phyloP scores from a whole-genome alignment of 2,113 vertebrate genomes.

The Gallinago undulata region DNA sequence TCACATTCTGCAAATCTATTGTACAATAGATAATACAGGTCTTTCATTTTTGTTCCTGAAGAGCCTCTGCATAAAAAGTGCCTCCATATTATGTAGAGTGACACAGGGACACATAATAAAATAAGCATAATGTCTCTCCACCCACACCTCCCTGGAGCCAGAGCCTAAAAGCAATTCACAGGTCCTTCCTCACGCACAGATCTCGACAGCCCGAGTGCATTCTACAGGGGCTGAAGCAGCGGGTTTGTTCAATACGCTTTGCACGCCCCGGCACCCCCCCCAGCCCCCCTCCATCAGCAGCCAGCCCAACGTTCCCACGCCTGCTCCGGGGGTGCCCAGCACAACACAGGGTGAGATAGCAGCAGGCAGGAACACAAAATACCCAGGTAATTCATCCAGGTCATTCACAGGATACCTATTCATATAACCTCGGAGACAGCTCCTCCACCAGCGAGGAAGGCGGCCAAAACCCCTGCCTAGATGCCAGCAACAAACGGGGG shows the following conservation, averaged over 20 bases:
- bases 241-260: rapidly evolving
- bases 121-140: neutral
- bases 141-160: constrained; percentile 3
- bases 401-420: neutral
- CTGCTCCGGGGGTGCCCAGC: neutral
- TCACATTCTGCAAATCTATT: neutral
- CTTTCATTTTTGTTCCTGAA: neutral
- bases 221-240: neutral
- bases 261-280: neutral
- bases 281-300: rapidly evolving
- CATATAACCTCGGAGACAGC: neutral
- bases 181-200: neutral
- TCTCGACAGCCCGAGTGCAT: neutral
- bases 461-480: constrained; percentile 47
- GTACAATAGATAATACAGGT: neutral
- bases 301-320: neutral
- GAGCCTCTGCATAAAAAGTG: neutral
- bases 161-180: neutral
- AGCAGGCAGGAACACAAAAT: neutral
- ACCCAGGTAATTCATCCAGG: neutral
- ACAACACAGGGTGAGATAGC: neutral
- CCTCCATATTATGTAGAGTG: neutral
- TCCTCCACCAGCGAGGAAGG: constrained; percentile 37
- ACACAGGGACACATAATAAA: constrained; percentile 26
- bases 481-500: constrained; percentile 31